These are phyloP conservation scores for Mechanitis messenoides DNA, from an alignment of 2,888 invertebrate species.

Conservation along the genomic window DNA sequence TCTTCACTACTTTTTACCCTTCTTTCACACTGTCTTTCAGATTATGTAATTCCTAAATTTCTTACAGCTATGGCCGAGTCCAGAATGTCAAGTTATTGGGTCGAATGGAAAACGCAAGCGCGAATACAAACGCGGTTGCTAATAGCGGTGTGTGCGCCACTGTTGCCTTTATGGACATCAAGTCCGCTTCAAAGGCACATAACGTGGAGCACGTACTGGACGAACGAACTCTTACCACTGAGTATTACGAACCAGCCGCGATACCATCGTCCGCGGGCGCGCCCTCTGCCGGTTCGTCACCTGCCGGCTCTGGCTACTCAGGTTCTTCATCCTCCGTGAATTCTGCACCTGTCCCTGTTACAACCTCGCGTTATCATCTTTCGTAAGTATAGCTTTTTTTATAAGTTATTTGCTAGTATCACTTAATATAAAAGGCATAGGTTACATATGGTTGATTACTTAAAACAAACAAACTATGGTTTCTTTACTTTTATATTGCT, in stretches of 20 bases:
- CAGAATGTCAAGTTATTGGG: constrained; percentile 96
- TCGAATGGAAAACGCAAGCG: constrained; percentile 73
- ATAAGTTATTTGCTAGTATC: constrained; percentile 37
- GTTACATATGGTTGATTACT: background rate
- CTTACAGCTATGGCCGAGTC: constrained; percentile 95
- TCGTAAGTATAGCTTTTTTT: constrained; percentile 58
- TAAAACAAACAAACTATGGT: background rate
- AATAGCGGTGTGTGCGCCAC: constrained; percentile 87
- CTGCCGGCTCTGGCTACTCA: constrained; percentile 78
- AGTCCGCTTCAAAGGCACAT: constrained; percentile 95
- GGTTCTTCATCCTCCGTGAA: constrained; percentile 79
- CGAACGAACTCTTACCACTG: constrained; percentile 90
- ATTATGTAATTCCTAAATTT: constrained; percentile 35
- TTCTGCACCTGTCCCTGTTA: constrained; percentile 58
- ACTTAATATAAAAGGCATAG: constrained; percentile 13
- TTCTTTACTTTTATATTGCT: background rate
- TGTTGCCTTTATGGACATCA: constrained; percentile 97
- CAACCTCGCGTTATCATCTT: constrained; percentile 66
- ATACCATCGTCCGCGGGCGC: constrained; percentile 79
- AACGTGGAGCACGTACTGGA: constrained; percentile 92
- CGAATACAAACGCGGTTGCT: constrained; percentile 71
- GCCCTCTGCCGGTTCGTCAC: constrained; percentile 73
- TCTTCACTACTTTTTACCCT: background rate
- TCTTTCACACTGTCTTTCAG: constrained; percentile 5
- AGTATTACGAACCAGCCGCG: constrained; percentile 92